Percentiles rank a stretch among this genome's conserved stretches.
Conservation (phyloP, 1,140 invertebrate genomes). For the Bombus picipes region DNA sequence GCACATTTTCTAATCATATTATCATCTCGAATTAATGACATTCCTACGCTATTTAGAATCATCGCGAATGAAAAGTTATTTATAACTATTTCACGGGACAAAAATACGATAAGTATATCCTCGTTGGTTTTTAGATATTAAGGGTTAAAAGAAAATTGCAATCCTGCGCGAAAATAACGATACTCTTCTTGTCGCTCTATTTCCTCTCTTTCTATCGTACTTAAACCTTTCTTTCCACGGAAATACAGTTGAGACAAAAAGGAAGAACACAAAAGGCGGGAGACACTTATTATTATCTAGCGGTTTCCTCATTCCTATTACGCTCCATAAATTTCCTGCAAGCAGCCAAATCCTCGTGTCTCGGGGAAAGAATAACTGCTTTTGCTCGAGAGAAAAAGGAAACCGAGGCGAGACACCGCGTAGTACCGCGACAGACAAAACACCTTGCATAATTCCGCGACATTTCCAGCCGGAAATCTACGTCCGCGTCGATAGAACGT, state of each 20-base stretch:
- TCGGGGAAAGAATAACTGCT: background rate
- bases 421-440: background rate
- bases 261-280: background rate
- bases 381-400: background rate
- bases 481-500: background rate
- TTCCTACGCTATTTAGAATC: too few species aligned
- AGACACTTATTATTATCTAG: constrained; percentile 9
- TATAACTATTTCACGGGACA: too few species aligned
- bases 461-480: constrained; percentile 7
- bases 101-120: too few species aligned
- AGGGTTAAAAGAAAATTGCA: too few species aligned
- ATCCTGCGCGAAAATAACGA: too few species aligned
- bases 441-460: constrained; percentile 23
- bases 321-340: constrained; percentile 25
- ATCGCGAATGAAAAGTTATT: too few species aligned
- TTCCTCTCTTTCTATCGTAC: background rate
- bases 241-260: background rate
- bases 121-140: too few species aligned
- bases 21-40: too few species aligned
- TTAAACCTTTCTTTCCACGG: background rate
- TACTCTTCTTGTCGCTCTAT: too few species aligned
- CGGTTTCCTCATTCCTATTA: background rate
- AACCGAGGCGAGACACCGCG: background rate
- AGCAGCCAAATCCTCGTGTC: too few species aligned
- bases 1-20: too few species aligned